Evolutionary conservation across 2,888 invertebrate species (phyloP).

Genomic region (Clusia tigrina): DNA sequence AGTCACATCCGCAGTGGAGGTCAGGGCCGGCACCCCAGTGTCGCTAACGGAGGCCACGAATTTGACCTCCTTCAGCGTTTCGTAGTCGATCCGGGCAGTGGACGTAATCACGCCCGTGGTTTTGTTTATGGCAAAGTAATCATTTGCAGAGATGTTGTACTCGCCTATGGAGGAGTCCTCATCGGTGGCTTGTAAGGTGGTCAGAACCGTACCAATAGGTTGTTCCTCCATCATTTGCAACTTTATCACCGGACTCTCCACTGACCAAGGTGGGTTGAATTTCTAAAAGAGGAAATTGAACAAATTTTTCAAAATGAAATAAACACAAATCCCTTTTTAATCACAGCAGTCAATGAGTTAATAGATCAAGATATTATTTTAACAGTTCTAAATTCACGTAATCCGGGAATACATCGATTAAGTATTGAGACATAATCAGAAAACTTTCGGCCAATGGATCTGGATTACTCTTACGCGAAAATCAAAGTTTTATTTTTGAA

Average conservation of each 20-base stretch:
- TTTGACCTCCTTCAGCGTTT: conserved; percentile 76
- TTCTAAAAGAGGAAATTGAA: conserved; percentile 64
- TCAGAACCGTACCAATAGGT: conserved; percentile 79
- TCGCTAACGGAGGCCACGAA: conserved; percentile 86
- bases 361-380: not conserved
- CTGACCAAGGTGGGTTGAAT: conserved; percentile 78
- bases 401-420: no score
- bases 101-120: conserved; percentile 80
- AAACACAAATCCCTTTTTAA: not conserved
- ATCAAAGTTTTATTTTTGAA: conserved; percentile 52
- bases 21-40: conserved; percentile 84
- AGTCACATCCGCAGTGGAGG: conserved; percentile 78
- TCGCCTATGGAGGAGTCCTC: conserved; percentile 83
- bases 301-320: conserved; percentile 17
- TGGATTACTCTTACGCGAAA: conserved; percentile 37
- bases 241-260: conserved; percentile 70
- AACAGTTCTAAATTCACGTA: not conserved
- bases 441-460: conserved; percentile 28
- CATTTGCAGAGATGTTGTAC: conserved; percentile 72
- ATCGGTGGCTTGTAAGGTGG: conserved; percentile 81
- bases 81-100: conserved; percentile 83
- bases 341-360: not conserved
- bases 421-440: not conserved
- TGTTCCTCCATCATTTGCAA: conserved; percentile 82
- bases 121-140: conserved; percentile 83